Conservation (phyloP, 92 coral and sea anemone species). For the Epizoanthus illoricatus region DNA sequence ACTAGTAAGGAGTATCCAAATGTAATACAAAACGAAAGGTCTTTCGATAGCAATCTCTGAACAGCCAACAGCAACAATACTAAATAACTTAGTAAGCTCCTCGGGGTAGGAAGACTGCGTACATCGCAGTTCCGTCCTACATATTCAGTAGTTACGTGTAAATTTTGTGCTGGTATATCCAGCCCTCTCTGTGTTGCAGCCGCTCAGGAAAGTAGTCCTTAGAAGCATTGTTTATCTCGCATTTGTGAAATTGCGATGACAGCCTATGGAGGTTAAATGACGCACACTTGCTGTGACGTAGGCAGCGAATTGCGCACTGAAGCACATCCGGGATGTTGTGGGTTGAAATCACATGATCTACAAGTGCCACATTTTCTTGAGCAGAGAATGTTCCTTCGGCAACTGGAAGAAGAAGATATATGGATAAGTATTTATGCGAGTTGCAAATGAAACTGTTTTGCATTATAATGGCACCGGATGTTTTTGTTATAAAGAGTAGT, state of each 20-base stretch:
- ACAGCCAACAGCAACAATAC: background rate
- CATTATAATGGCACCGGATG: too few relatives aligned
- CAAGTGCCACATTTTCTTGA: background rate
- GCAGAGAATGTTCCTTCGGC: conserved; percentile 19
- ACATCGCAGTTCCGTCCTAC: too few relatives aligned
- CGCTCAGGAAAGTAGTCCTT: conserved; percentile 1
- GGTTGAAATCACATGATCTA: conserved; percentile 14
- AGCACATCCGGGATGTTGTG: background rate
- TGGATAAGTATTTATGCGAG: background rate
- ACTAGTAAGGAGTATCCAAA: too few relatives aligned
- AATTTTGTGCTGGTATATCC: conserved; percentile 2
- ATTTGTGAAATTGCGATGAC: conserved; percentile 4
- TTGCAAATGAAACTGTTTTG: background rate
- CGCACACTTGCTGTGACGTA: conserved; percentile 20
- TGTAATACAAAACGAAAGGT: too few relatives aligned
- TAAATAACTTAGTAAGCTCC: background rate
- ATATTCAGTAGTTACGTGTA: background rate
- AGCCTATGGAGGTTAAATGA: conserved; percentile 21
- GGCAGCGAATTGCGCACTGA: conserved; percentile 13
- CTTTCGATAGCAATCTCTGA: too few relatives aligned
- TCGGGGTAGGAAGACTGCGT: background rate
- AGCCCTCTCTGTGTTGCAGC: conserved; percentile 22
- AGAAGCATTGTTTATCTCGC: conserved; percentile 10
- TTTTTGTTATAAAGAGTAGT: too few relatives aligned
- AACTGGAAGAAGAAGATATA: background rate